These are phyloP conservation scores for Papilio protenor DNA, from an alignment of 2,888 invertebrate genomes.

Conservation along the genomic window DNA sequence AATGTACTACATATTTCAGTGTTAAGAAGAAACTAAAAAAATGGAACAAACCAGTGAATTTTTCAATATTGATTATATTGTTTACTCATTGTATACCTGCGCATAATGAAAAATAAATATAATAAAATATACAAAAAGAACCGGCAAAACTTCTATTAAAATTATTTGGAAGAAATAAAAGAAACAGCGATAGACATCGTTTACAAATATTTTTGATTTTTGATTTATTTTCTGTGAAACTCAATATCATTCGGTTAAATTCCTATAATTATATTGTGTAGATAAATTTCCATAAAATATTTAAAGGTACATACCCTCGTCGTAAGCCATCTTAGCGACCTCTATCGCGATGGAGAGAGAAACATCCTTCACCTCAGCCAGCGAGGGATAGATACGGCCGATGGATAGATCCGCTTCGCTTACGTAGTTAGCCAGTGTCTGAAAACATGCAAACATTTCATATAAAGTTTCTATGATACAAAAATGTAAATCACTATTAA, in stretches of 20 bases:
- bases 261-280: background rate
- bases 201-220: background rate
- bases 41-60: conserved; percentile 24
- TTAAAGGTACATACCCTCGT: conserved; percentile 85
- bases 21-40: conserved; percentile 35
- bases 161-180: conserved; percentile 37
- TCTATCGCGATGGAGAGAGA: conserved; percentile 95
- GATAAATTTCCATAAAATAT: background rate
- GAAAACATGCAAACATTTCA: conserved; percentile 54
- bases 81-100: conserved; percentile 33
- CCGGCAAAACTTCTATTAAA: background rate
- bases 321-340: conserved; percentile 95
- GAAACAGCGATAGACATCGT: background rate
- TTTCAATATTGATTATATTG: conserved; percentile 20
- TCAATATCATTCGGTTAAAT: background rate
- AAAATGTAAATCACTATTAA: background rate
- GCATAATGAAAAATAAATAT: conserved; percentile 22
- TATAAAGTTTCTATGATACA: background rate
- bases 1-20: background rate
- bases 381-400: conserved; percentile 97
- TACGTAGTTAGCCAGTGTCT: conserved; percentile 93
- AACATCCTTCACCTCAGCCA: conserved; percentile 92
- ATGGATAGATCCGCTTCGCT: conserved; percentile 90
- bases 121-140: conserved; percentile 6
- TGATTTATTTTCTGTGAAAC: too few relatives aligned